phyloP scores from a whole-genome alignment of 2,888 invertebrate species.

The Zygothrica quintamaculata region DNA sequence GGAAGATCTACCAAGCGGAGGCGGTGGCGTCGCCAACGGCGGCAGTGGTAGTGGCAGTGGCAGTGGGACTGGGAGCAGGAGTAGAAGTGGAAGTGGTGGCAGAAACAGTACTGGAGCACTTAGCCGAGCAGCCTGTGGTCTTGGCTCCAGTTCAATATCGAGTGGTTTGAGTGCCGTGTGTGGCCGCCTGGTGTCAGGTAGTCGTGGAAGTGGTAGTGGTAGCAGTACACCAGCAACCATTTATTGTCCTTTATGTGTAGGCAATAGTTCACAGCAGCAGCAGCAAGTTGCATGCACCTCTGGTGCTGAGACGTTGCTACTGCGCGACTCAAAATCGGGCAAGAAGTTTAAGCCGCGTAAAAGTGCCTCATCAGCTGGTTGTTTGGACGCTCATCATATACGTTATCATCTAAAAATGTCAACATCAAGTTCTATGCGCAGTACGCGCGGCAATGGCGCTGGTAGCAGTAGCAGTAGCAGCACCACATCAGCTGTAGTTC shows the following conservation, averaged over 20 bases:
- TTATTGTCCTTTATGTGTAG: conserved; percentile 69
- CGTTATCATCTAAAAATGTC: conserved; percentile 69
- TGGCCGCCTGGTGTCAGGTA: conserved; percentile 44
- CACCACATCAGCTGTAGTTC: conserved; percentile 29
- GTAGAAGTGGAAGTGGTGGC: conserved; percentile 38
- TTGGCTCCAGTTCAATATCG: conserved; percentile 63
- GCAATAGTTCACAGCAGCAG: conserved; percentile 38
- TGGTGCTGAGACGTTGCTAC: conserved; percentile 39
- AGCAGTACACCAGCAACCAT: conserved; percentile 61
- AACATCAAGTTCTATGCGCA: conserved; percentile 69
- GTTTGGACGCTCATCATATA: conserved; percentile 64
- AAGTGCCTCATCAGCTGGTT: conserved; percentile 64
- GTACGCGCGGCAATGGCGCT: conserved; percentile 39
- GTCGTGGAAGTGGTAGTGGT: conserved; percentile 39
- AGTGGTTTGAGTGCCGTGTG: conserved; percentile 60
- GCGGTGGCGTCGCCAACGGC: conserved; percentile 58
- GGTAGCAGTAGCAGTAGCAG: conserved; percentile 31
- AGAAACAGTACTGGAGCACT: conserved; percentile 30
- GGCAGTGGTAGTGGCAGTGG: conserved; percentile 47
- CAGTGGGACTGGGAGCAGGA: conserved; percentile 28
- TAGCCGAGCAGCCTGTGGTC: conserved; percentile 54
- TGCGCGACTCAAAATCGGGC: conserved; percentile 54
- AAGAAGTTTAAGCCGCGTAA: conserved; percentile 60
- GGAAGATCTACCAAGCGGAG: conserved; percentile 70
- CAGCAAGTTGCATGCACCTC: conserved; percentile 33